Evolutionary conservation across 2,888 invertebrate genomes (phyloP), one percentile per base, ranked within the genome.

Genomic region (Mythimna impura): DNA sequence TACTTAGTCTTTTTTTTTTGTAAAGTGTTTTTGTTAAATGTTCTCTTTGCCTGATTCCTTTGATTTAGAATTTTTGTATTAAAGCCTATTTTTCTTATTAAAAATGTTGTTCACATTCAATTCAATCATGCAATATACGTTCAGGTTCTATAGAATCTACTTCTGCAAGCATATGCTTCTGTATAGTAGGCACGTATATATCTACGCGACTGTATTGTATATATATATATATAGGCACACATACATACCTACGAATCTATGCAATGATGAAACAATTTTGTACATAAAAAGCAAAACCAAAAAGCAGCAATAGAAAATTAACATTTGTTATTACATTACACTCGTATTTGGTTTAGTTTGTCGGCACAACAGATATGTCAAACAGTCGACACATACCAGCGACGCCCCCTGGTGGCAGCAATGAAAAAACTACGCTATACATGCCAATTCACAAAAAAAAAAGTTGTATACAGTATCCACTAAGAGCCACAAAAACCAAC

Each of bases 281-380:
- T 47, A 47, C 17, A 47, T 47, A 47, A 47, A 47, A 47, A 10
- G 43, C 5, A 47, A 47, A 47, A 47, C 5, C 12, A 17, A 17
- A 86, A 86, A 84, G 76, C 76, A 82, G 81, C 81, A 76, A 81
- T 81, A 77, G 71, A 85, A 86, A 89, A 87, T 86, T 83, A 88
- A 87, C 78, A 82, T 86, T 83, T 79, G 66, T 79, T 75, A 86
- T 88, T 86, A 88, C 84, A 86, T 88, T 86, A 88, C 84, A 43
- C 40, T 43, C 40, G 40, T 43, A 87, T 86, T 87, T 77, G 87
- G 83, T 89, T 89, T 88, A 82, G 81, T 81, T 88, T 86, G 86
- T 73, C 77, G 76, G 68, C 76, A 30, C 30, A 1, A 30, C 30
- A 30, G 30, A 30, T 30, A 3, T 30, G 30, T 30, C 30, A 30